Percentiles rank a stretch among this genome's conserved stretches.
phyloP scores from a whole-genome alignment of 2,113 vertebrate species.

The Bufo bufo region DNA sequence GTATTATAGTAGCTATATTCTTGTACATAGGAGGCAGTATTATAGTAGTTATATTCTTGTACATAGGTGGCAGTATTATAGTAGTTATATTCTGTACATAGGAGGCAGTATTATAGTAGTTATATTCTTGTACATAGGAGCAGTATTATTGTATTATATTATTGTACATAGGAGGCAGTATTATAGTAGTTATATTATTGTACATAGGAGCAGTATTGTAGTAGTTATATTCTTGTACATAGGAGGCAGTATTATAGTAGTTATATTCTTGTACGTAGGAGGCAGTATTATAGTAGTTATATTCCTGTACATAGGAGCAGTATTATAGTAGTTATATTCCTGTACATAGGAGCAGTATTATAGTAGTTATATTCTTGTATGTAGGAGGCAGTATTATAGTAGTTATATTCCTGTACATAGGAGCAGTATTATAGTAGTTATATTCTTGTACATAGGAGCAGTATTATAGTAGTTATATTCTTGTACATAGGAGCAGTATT shows the following conservation, averaged over 20 bases:
- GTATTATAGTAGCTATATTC: neutral
- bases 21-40: constrained; percentile 4
- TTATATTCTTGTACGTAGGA: neutral
- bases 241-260: neutral
- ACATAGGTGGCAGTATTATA: neutral
- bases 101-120: too few relatives aligned
- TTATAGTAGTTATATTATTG: too few relatives aligned
- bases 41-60: constrained; percentile 8
- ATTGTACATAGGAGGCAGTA: too few relatives aligned
- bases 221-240: constrained; percentile 3
- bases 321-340: neutral
- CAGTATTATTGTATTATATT: too few relatives aligned
- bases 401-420: neutral
- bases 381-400: neutral
- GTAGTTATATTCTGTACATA: neutral
- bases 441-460: constrained; percentile 12
- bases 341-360: neutral
- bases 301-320: too few relatives aligned
- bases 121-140: too few relatives aligned
- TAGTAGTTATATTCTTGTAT: neutral
- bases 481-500: constrained; percentile 1
- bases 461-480: constrained; percentile 21
- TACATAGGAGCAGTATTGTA: neutral
- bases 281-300: neutral
- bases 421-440: neutral